Evolutionary conservation across 2,888 invertebrate genomes (phyloP), one percentile per base, ranked within the genome.

Genomic region (Acrocera orbiculus): DNA sequence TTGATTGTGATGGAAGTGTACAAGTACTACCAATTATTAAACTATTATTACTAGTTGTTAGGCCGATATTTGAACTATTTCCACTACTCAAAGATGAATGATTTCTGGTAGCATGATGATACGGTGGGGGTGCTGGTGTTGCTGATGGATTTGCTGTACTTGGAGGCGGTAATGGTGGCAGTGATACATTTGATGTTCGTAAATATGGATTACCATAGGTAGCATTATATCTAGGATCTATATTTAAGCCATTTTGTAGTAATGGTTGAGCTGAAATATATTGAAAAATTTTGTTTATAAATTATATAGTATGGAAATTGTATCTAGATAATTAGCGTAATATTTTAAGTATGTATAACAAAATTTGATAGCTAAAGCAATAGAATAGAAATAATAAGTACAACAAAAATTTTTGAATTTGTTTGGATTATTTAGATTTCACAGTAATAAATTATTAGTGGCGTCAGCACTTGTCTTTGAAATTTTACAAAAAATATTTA

Each of bases 191-290:
- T 30, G 71, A 72, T 38, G 73, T 73, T 51, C 86, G 66, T 42
- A 86, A 63, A 58, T 87, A 87, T 2, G 87, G 87, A 59, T 89
- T 89, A 36, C 83, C 82, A 51, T 89, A 89, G 6, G 83, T 78
- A 23, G 89, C 87, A 32, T 83, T 85, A 56, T 80, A 89, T 42
- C 86, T 66, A 2, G 82, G 80, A 52, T 83, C 83, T 24, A 83
- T 73, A 16, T 40, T 46, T 34, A 44, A 35, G 40, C 59, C 59
- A 39, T 60, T 59, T 44, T 59, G 59, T 30, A 60, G 47, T 35
- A 61, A 46, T 20, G 57, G 53, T 51, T 60, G 60, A 36, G 56
- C 60, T 59, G 33, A 1, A 4, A 6, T 7, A 6, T 5, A 30
- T 13, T 2, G 5, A 13, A 30, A n/a, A 19, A 9, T 5, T 16